Evolutionary conservation across 2,888 invertebrate species (phyloP), one percentile per base, ranked within the genome.

Genomic region (Macrosiphum euphorbiae): DNA sequence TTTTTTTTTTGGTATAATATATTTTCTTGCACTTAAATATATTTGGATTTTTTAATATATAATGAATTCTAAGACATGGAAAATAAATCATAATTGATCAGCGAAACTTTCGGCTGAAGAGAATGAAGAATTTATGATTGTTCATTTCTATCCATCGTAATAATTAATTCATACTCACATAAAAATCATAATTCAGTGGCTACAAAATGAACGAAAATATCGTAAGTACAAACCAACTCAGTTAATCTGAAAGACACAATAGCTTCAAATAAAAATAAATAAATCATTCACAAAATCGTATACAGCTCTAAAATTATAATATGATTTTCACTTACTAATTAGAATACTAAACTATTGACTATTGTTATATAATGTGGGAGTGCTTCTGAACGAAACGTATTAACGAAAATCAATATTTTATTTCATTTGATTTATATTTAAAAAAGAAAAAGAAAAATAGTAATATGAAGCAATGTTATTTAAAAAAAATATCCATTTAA

Each of bases 401-500:
- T 78, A 35, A 35, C 20, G 2, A 20, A 35, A n/a, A 67, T 67
- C 3, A 67, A 35, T 20, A 20, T 78, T 5, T 20, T 35, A 1
- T 78, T 78, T 35, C 35, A 35, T 78, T 78, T 35, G 35, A 35
- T 78, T 35, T 2, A 20, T 78, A 78, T 41, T 78, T 78, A 10
- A 35, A 78, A 78, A 78, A 10, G 0, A 11, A 47, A 47, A 47
- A 11, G 5, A 55, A 5, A n/a, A 67, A 67, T n/a, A 61, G 3
- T 4, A 13, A 20, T 35, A 47, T 24, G 7, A 26, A 16, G 10
- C 84, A 52, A 84, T 91, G 52, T 28, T 28, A n/a, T 28, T 52
- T 52, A 84, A 90, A 78, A 78, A 28, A 35, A 55, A 28, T 91
- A 91, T 91, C 28, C 44, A 55, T 91, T 91, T 55, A 91, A 91